Evolutionary conservation across 2,888 invertebrate genomes (phyloP).

Genomic region (Drosophila formosana): DNA sequence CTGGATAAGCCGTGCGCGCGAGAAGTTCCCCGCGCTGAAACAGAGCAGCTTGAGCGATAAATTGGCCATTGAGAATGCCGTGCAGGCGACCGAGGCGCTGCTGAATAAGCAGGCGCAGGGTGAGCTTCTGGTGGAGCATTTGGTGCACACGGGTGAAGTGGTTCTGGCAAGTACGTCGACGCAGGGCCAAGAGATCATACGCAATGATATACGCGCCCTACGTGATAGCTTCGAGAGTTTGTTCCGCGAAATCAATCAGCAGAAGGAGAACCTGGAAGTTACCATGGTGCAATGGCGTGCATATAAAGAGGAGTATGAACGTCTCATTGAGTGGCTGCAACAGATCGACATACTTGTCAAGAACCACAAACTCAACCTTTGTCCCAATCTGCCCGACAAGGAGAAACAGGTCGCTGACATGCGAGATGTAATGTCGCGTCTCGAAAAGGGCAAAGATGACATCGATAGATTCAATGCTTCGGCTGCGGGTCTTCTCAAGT

Average conservation of each 20-base stretch:
- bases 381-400: slow-evolving; percentile 93
- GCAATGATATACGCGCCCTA: slow-evolving; percentile 93
- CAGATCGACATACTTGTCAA: slow-evolving; percentile 96
- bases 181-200: slow-evolving; percentile 92
- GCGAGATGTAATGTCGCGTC: slow-evolving; percentile 90
- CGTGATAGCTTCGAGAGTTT: slow-evolving; percentile 93
- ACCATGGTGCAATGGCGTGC: slow-evolving; percentile 94
- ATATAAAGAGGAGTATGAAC: slow-evolving; percentile 96
- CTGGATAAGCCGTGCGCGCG: slow-evolving; percentile 94
- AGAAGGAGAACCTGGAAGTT: slow-evolving; percentile 93
- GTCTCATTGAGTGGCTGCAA: slow-evolving; percentile 96
- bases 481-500: slow-evolving; percentile 91
- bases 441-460: slow-evolving; percentile 92
- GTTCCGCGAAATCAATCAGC: slow-evolving; percentile 93
- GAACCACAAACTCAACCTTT: slow-evolving; percentile 93
- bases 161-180: slow-evolving; percentile 93
- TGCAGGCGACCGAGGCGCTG: slow-evolving; percentile 93
- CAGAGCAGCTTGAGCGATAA: slow-evolving; percentile 94
- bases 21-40: slow-evolving; percentile 94
- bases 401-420: slow-evolving; percentile 93
- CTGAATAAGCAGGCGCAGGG: slow-evolving; percentile 96
- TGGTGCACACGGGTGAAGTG: slow-evolving; percentile 95
- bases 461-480: slow-evolving; percentile 93
- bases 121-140: slow-evolving; percentile 93
- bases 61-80: slow-evolving; percentile 94